These are phyloP conservation scores for Vulpes lagopus DNA, from an alignment of 2,113 vertebrate species.

Conservation along the genomic window DNA sequence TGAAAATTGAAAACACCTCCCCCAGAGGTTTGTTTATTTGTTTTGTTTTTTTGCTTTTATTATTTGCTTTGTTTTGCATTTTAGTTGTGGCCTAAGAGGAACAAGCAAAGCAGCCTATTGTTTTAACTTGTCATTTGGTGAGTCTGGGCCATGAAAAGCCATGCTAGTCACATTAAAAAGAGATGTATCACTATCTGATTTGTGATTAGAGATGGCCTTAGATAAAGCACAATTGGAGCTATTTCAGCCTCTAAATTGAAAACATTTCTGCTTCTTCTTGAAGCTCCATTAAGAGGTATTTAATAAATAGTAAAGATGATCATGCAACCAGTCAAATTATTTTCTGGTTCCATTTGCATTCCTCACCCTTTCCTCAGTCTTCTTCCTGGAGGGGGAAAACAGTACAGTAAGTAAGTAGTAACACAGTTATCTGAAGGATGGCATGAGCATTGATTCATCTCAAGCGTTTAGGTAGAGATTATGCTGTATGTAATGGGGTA, in stretches of 20 bases:
- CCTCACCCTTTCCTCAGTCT: not conserved
- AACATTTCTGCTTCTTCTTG: slow-evolving; percentile 35
- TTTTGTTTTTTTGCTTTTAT: not conserved
- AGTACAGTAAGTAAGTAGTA: not conserved
- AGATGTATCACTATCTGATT: not conserved
- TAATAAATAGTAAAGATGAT: slow-evolving; percentile 12
- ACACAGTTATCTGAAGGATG: not conserved
- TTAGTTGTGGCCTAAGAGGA: slow-evolving; percentile 13
- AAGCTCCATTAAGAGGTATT: slow-evolving; percentile 39
- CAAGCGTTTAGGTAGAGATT: not conserved
- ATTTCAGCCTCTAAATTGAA: slow-evolving; percentile 10
- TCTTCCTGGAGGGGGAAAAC: not conserved
- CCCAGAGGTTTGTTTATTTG: not conserved
- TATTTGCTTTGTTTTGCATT: not conserved
- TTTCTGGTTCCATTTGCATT: not conserved
- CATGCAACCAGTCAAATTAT: not conserved
- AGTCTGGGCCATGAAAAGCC: not conserved
- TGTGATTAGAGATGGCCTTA: not conserved
- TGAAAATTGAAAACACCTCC: slow-evolving; percentile 24
- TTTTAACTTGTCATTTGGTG: slow-evolving; percentile 53
- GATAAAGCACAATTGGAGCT: not conserved
- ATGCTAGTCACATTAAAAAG: not conserved
- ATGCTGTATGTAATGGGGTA: not conserved
- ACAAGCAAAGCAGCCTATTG: not conserved
- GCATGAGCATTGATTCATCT: not conserved